Evolutionary conservation across 2,113 vertebrate species (phyloP), one percentile per base, ranked within the genome.

Genomic region (Caranx melampygus): DNA sequence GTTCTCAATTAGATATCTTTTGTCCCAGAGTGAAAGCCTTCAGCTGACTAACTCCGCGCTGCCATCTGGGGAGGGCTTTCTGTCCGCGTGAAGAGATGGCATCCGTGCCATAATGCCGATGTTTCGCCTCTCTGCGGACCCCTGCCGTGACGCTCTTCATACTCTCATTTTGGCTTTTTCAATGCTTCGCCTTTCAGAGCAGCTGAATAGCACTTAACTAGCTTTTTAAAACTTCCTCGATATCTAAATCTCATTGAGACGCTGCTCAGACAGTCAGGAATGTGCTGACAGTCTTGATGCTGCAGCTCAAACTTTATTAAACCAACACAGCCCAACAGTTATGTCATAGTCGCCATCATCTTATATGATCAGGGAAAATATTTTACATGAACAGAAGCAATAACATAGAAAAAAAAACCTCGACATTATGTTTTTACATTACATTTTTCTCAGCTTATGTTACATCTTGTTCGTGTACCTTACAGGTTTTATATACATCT

Each of bases 1-100:
- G 93, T 94, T 94, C 94, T 94, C 94, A 94, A 94, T 94, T 95
- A 95, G 91, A 94, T 63, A 70, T 62, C 91, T 89, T 91, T 94
- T 94, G 93, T 94, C 68, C 63, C 64, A n/a, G 63, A n/a, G 64
- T 91, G 92, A 94, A 94, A 93, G 92, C 71, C 87, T 92, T 93
- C 92, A 86, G 87, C 66, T 16, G 51, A 75, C 47, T 75, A 78
- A 81, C 89, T 88, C 70, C 67, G 62, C 35, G 44, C 79, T 52
- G 87, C 91, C 91, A 92, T 91, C 92, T 91, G 92, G 86, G 91
- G 79, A 76, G 75, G 75, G 78, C 83, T 89, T 88, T 87, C 70
- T 62, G 79, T 62, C 16, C 14, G 75, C 70, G 69, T 77, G 88
- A 87, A 67, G 67, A 84, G 89, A 79, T 72, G 86, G 82, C 85